Evolutionary conservation across 2,797 vertebrate genomes (phyloP), one percentile per base, ranked within the genome.

Genomic region (Sebastes steindachneri): DNA sequence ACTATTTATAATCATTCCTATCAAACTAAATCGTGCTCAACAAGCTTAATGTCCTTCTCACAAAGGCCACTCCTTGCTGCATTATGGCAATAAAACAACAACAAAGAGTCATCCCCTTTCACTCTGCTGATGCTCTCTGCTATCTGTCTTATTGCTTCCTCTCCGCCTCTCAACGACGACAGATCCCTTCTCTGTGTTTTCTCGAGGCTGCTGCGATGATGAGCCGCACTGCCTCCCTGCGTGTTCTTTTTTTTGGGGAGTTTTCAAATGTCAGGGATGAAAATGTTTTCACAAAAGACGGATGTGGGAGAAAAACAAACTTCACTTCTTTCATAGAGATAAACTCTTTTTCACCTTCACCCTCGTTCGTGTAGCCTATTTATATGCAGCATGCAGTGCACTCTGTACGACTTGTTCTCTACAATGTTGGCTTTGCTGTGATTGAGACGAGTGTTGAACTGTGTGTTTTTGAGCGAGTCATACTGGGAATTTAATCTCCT

Each of bases 171-270:
- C 58, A 67, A 6, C 74, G 25, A 41, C 51, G 67, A 79, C 79
- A 71, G 62, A 78, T 88, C 31, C 8, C 21, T 9, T 64, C 54
- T 58, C 48, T 74, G 45, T 71, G 65, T 77, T 73, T 80, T 69
- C 28, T 59, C 45, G 10, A 35, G 51, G 64, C 62, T 63, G 71
- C 76, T 51, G 73, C 8, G 7, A n/a, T 23, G 60, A 75, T 51
- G 68, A 75, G 29, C 45, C 15, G 9, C 66, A 10, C 45, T 23
- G 54, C 53, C 73, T 80, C 45, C 7, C 19, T 59, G 31, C 58
- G 7, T 62, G 10, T 75, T 79, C 57, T 78, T 63, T 73, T 86
- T 77, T 25, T 17, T 1, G 54, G 35, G 23, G 19, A 54, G 26
- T 54, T 73, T 76, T 58, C 48, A 66, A 74, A 60, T 64, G 31